Percentiles rank a stretch among this genome's conserved stretches.
phyloP scores from a whole-genome alignment of 2,888 invertebrate species.

The Gordius sp. region DNA sequence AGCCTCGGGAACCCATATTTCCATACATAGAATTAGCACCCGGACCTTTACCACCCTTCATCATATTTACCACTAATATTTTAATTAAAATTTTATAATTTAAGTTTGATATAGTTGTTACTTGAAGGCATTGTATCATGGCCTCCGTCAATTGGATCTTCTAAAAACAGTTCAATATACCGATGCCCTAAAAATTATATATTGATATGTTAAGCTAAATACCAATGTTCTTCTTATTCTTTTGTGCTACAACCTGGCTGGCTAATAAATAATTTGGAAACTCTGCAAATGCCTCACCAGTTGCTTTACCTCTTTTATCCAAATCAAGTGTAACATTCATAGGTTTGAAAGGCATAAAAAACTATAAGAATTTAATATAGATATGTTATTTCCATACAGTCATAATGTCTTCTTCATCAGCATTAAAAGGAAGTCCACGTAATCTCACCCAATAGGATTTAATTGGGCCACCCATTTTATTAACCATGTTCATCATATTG shows the following conservation, averaged over 20 bases:
- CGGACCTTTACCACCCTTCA: not conserved
- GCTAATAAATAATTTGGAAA: conserved; percentile 22
- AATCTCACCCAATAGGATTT: conserved; percentile 6
- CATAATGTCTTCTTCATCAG: not conserved
- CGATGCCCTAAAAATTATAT: conserved; percentile 3
- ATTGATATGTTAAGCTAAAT: not conserved
- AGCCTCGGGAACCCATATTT: not conserved
- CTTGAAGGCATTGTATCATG: no score
- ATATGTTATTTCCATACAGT: no score
- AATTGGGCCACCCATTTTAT: no score
- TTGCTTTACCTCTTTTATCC: conserved; percentile 19
- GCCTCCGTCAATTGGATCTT: not conserved
- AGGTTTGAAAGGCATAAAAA: not conserved
- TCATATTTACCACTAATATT: no score
- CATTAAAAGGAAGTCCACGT: not conserved
- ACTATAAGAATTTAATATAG: no score
- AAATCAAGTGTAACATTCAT: not conserved
- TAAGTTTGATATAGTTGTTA: no score
- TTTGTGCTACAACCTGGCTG: not conserved
- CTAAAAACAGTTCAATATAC: conserved; percentile 10
- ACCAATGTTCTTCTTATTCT: conserved; percentile 8
- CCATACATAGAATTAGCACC: not conserved
- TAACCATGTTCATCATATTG: no score
- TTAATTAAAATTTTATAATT: no score
- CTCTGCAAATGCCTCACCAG: conserved; percentile 20